phyloP scores from a whole-genome alignment of 2,797 vertebrate genomes.

The Tapera naevia region DNA sequence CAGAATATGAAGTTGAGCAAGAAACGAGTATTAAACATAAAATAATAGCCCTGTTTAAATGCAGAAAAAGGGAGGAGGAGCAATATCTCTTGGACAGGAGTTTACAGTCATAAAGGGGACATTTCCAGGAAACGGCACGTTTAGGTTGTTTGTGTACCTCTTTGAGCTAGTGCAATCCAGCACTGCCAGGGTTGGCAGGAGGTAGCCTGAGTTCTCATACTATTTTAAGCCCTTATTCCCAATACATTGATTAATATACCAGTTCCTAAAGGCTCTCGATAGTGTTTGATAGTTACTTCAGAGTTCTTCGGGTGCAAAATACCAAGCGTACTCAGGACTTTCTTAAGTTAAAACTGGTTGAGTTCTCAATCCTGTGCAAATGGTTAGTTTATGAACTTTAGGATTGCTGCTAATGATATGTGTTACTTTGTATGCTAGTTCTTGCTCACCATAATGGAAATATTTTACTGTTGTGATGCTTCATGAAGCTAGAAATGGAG shows the following conservation, averaged over 20 bases:
- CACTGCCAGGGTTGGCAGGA: fast-evolving
- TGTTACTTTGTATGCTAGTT: not conserved
- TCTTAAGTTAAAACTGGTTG: not conserved
- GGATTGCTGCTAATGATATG: fast-evolving
- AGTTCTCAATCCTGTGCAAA: not conserved
- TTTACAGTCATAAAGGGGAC: not conserved
- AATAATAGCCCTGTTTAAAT: not conserved
- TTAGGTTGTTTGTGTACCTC: not conserved
- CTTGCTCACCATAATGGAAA: not conserved
- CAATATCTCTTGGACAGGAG: not conserved
- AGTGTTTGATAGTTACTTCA: not conserved
- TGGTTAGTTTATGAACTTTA: not conserved
- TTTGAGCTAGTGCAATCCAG: not conserved
- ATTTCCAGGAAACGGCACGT: not conserved
- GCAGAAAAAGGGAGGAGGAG: not conserved
- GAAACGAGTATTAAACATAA: not conserved
- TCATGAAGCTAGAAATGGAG: not conserved
- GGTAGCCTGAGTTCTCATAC: not conserved
- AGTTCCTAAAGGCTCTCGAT: not conserved
- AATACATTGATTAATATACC: not conserved
- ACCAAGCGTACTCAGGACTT: not conserved
- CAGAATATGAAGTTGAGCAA: not conserved
- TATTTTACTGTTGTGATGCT: not conserved
- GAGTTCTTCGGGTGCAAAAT: not conserved
- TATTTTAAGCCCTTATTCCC: not conserved